These are phyloP conservation scores for Brachionus paranguensis DNA, from an alignment of 1,140 invertebrate genomes.

Conservation along the genomic window DNA sequence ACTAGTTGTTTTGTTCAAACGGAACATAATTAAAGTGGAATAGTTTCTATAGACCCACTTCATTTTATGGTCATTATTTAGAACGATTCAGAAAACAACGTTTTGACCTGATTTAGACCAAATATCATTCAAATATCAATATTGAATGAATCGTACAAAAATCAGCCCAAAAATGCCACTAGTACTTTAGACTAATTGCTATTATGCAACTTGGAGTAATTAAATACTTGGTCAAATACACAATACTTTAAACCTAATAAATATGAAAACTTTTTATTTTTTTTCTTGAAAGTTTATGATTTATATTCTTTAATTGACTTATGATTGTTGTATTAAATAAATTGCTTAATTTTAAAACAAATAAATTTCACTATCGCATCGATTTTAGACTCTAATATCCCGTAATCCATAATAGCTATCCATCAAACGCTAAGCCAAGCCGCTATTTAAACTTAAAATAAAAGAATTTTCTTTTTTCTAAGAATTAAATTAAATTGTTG, in stretches of 20 bases:
- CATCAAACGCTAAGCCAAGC: neutral
- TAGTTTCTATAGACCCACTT: neutral
- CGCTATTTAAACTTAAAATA: neutral
- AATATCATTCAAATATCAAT: conserved; percentile 9
- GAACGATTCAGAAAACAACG: neutral
- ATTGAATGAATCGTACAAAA: neutral
- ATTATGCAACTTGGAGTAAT: neutral
- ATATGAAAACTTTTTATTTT: neutral
- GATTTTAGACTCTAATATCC: neutral
- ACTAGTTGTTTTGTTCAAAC: conserved; percentile 2
- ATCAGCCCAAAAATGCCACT: neutral
- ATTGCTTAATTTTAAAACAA: neutral
- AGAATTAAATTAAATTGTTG: neutral
- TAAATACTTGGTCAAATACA: conserved; percentile 24
- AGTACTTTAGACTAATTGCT: neutral
- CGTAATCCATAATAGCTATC: neutral
- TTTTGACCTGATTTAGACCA: neutral
- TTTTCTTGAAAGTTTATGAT: neutral
- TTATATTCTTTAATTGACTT: neutral
- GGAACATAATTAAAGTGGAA: conserved; percentile 10
- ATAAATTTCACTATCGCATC: neutral
- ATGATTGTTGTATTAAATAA: neutral
- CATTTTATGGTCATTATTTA: neutral
- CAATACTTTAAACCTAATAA: neutral
- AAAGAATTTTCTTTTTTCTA: neutral